Evolutionary conservation across 2,797 vertebrate genomes (phyloP).

Genomic region (Chanos chanos): DNA sequence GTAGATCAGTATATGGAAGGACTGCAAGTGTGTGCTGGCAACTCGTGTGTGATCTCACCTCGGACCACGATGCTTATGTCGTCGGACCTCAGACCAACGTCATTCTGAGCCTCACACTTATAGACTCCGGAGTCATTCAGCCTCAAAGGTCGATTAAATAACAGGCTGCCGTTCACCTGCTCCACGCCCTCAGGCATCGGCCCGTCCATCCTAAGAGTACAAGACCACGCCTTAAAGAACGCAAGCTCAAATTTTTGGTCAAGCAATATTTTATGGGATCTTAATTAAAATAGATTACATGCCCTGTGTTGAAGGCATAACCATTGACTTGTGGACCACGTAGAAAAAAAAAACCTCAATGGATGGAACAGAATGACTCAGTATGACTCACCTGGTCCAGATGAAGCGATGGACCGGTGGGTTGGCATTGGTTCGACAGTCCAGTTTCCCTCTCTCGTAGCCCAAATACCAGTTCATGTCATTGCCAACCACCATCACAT

Average conservation of each 20-base stretch:
- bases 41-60: constrained; percentile 77
- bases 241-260: neutral
- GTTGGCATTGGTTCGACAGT: constrained; percentile 89
- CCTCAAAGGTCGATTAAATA: constrained; percentile 83
- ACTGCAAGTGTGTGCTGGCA: no score
- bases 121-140: constrained; percentile 92
- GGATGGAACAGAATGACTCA: no score
- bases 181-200: constrained; percentile 84
- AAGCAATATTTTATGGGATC: neutral
- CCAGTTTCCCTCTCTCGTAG: constrained; percentile 85
- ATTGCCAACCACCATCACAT: constrained; percentile 80
- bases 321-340: no score
- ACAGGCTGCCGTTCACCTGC: constrained; percentile 81
- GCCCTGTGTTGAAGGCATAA: no score
- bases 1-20: no score
- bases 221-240: no score
- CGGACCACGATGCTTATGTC: constrained; percentile 84
- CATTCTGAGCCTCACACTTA: constrained; percentile 86
- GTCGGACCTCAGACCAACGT: constrained; percentile 79
- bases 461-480: constrained; percentile 89
- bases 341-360: no score
- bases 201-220: constrained; percentile 78
- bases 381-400: constrained; percentile 86
- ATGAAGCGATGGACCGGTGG: constrained; percentile 80
- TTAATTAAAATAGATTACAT: no score